A percentile compares a stretch with the other conserved stretches of the same genome.
Conservation (phyloP, 2,888 invertebrate species). For the Notodonta ziczac region DNA sequence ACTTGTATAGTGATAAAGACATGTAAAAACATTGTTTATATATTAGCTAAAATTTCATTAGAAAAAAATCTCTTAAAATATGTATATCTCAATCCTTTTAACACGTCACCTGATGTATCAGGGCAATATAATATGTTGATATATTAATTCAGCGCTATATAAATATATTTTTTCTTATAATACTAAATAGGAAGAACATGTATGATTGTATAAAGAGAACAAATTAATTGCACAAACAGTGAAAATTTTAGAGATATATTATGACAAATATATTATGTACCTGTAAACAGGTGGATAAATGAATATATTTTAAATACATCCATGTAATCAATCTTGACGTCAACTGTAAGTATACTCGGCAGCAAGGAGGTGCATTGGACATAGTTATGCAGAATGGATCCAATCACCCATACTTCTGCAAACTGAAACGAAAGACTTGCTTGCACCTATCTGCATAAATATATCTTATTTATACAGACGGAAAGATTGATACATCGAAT, state of each 20-base stretch:
- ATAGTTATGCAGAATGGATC: no score
- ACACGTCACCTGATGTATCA: slow-evolving; percentile 55
- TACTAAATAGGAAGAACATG: slow-evolving; percentile 79
- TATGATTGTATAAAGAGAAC: slow-evolving; percentile 70
- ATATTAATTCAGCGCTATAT: slow-evolving; percentile 69
- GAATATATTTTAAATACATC: slow-evolving; percentile 21
- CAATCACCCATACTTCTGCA: no score
- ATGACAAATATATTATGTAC: slow-evolving; percentile 29
- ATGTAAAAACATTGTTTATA: slow-evolving; percentile 72
- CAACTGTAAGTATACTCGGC: slow-evolving; percentile 13
- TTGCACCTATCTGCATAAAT: no score
- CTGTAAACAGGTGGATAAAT: slow-evolving; percentile 33
- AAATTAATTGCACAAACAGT: slow-evolving; percentile 78
- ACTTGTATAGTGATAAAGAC: slow-evolving; percentile 75
- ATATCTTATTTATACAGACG: not conserved
- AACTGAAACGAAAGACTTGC: no score
- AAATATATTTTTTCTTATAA: slow-evolving; percentile 72
- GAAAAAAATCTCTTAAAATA: slow-evolving; percentile 83
- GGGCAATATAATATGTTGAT: slow-evolving; percentile 58
- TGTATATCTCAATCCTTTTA: slow-evolving; percentile 73
- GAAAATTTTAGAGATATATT: slow-evolving; percentile 62
- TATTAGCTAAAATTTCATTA: slow-evolving; percentile 73
- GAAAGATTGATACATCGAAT: slow-evolving; percentile 14
- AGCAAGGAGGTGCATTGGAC: not conserved
- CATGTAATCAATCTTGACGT: slow-evolving; percentile 17